Conservation (phyloP, 1,140 invertebrate genomes). For the Drosophila melanogaster region DNA sequence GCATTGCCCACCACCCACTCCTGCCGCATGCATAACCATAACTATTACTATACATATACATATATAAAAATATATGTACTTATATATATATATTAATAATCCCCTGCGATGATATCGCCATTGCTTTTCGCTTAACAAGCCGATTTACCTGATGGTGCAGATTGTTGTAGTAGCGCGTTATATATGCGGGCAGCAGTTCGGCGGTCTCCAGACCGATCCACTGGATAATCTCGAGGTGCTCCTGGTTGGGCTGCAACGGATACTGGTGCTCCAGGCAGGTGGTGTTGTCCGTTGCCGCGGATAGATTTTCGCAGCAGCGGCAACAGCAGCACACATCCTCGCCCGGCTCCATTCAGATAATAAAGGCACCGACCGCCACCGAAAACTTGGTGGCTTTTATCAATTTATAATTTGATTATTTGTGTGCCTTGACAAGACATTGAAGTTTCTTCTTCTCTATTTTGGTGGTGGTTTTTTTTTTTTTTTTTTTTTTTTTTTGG, state of each 20-base stretch:
- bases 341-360: slow-evolving; percentile 54
- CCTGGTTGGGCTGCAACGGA: not conserved
- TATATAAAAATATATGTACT: not conserved
- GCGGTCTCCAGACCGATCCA: slow-evolving; percentile 90
- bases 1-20: slow-evolving; percentile 4
- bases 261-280: not conserved
- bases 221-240: slow-evolving; percentile 79
- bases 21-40: not conserved
- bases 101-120: slow-evolving; percentile 5
- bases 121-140: not conserved
- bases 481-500: not conserved
- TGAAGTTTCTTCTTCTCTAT: slow-evolving; percentile 24
- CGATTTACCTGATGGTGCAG: slow-evolving; percentile 86
- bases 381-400: slow-evolving; percentile 32
- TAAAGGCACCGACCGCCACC: not conserved
- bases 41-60: not conserved
- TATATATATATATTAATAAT: not conserved
- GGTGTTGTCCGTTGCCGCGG: slow-evolving; percentile 40
- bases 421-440: slow-evolving; percentile 46
- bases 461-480: slow-evolving; percentile 1
- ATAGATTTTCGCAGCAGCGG: slow-evolving; percentile 51
- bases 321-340: slow-evolving; percentile 59
- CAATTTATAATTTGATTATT: slow-evolving; percentile 67
- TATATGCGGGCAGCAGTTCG: slow-evolving; percentile 87
- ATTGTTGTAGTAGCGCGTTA: slow-evolving; percentile 89